Evolutionary conservation across 2,888 invertebrate genomes (phyloP), one percentile per base, ranked within the genome.

Genomic region (Artemia sinica): DNA sequence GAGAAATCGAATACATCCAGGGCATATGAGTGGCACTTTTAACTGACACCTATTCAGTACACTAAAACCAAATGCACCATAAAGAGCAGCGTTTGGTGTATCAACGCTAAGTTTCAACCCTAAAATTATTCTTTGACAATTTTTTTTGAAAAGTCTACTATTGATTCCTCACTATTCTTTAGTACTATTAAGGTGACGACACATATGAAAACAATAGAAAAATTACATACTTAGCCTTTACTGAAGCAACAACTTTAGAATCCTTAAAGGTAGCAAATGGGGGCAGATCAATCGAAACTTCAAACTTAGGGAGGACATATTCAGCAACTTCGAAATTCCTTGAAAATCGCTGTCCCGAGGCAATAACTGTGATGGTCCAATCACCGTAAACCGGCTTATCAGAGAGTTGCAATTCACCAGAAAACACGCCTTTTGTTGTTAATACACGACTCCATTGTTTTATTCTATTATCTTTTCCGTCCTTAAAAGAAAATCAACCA

Each of bases 281-380:
- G 0, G 90, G 88, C 50, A 91, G 83, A 72, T 88, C 85, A 71
- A 96, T 85, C 50, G 84, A 84, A 71, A 96, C 89, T 75, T 93
- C 86, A 78, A 94, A 97, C 76, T 94, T 94, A 0, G 97, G 97
- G 73, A 92, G 79, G 69, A 96, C 88, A 75, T 92, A 93, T 78
- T 92, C 90, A 9, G 91, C 91, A 8, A 95, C 89, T 76, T 88
- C 84, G 72, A 91, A 84, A 11, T 82, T 82, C 75, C 88, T 87
- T 70, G 84, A 82, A 75, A 85, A 85, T 12, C 78, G 81, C 75
- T 86, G 86, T 71, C 83, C 85, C 67, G 82, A 82, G 9, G 85
- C 80, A 18, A 78, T 80, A 0, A 85, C 85, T 72, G 86, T 84
- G 73, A 94, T 86, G 70, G 84, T 87, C 94, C 94, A 95, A 76